phyloP scores from a whole-genome alignment of 2,113 vertebrate genomes.

The Pyxicephalus adspersus region DNA sequence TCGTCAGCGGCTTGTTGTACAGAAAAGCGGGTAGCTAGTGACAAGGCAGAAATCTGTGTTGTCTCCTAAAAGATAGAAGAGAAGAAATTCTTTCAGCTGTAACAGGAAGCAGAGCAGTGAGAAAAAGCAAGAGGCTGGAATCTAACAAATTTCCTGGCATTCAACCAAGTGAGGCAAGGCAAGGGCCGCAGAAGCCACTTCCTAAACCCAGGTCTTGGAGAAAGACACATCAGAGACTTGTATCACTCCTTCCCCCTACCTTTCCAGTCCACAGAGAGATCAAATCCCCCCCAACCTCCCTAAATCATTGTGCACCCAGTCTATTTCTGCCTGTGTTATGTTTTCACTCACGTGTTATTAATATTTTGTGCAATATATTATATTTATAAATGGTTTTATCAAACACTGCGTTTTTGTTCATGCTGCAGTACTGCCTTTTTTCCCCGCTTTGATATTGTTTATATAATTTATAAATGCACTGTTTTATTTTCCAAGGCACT shows the following conservation, averaged over 20 bases:
- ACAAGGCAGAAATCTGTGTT: conserved; percentile 10
- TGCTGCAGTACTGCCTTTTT: conserved; percentile 49
- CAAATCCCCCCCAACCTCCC: conserved; percentile 1
- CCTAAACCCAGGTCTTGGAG: neutral
- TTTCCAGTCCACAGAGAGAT: neutral
- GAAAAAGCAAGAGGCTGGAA: conserved; percentile 37
- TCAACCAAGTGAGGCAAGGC: conserved; percentile 36
- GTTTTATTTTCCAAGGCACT: conserved; percentile 52
- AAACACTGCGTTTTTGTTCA: conserved; percentile 52
- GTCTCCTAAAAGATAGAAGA: neutral
- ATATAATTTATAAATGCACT: conserved; percentile 58
- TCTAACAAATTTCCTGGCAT: conserved; percentile 44
- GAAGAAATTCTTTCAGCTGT: conserved; percentile 11
- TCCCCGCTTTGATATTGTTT: conserved; percentile 52
- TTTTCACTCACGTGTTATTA: conserved; percentile 52
- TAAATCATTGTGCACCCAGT: conserved; percentile 15
- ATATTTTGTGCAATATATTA: conserved; percentile 55
- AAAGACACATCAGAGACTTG: neutral
- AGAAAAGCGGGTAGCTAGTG: neutral
- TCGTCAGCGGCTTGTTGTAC: neutral
- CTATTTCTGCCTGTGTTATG: conserved; percentile 39
- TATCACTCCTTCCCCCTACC: neutral
- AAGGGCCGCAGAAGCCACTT: conserved; percentile 1
- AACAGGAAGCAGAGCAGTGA: conserved; percentile 38
- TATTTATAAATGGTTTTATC: conserved; percentile 56